Percentiles rank a stretch among this genome's conserved stretches.
phyloP scores from a whole-genome alignment of 2,113 vertebrate species.

The Ptilorrhoa leucosticta region DNA sequence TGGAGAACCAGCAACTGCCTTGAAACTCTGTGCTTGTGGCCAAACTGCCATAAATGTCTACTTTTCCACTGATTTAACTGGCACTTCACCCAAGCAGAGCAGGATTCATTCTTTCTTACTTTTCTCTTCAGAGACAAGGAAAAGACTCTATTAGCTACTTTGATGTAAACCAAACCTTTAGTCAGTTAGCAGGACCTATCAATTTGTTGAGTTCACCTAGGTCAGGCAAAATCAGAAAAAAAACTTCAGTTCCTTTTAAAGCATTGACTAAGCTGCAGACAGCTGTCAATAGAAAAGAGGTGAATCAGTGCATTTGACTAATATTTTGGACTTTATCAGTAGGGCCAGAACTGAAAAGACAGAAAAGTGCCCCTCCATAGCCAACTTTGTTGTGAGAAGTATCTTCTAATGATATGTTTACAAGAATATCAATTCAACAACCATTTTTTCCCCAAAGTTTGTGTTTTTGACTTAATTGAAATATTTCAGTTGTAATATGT shows the following conservation, averaged over 20 bases:
- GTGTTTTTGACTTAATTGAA: background rate
- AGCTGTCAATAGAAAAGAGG: background rate
- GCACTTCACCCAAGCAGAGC: background rate
- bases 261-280: background rate
- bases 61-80: background rate
- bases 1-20: background rate
- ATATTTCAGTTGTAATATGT: background rate
- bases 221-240: background rate
- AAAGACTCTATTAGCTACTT: background rate
- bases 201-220: background rate
- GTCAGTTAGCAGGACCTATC: background rate
- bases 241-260: background rate
- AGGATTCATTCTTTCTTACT: background rate
- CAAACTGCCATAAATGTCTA: background rate
- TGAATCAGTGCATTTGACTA: background rate
- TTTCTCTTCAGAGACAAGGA: background rate
- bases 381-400: background rate
- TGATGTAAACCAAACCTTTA: background rate
- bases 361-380: background rate
- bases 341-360: background rate
- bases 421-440: background rate
- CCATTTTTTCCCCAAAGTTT: accelerated
- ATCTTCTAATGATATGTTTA: background rate
- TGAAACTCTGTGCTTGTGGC: background rate
- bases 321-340: background rate